A percentile compares a stretch with the other conserved stretches of the same genome.
phyloP scores from a whole-genome alignment of 2,888 invertebrate species.

The Cephonodes hylas region DNA sequence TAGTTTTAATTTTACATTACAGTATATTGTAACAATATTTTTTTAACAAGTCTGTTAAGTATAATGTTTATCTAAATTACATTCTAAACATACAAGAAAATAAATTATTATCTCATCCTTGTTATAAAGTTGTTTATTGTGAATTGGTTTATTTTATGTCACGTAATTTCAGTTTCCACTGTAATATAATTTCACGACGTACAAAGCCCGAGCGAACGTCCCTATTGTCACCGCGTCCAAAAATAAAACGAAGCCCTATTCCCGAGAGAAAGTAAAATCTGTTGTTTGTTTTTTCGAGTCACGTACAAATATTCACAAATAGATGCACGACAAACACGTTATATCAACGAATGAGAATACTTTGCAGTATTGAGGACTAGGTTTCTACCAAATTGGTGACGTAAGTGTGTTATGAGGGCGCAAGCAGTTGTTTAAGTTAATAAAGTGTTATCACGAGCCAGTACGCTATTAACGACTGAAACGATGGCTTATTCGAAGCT shows the following conservation, averaged over 20 bases:
- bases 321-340: not conserved
- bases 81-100: not conserved
- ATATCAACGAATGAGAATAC: not conserved
- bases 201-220: not conserved
- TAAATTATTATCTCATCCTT: not conserved
- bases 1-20: too few species aligned
- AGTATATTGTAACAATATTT: too few species aligned
- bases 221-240: not conserved
- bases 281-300: constrained; percentile 2
- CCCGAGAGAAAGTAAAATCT: constrained; percentile 2
- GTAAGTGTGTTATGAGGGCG: not conserved
- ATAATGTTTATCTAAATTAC: not conserved
- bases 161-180: not conserved
- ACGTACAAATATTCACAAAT: not conserved
- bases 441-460: constrained; percentile 6
- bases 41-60: not conserved
- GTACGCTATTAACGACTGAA: constrained; percentile 56
- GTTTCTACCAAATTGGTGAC: not conserved
- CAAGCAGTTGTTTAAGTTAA: constrained; percentile 6
- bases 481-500: constrained; percentile 58
- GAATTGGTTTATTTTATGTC: not conserved
- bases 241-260: constrained; percentile 1
- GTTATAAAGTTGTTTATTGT: not conserved
- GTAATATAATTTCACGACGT: not conserved
- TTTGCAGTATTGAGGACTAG: not conserved